Percentiles rank a stretch among this genome's conserved stretches.
These are phyloP conservation scores for Euura lappo DNA, from an alignment of 1,140 invertebrate genomes.

Conservation along the genomic window DNA sequence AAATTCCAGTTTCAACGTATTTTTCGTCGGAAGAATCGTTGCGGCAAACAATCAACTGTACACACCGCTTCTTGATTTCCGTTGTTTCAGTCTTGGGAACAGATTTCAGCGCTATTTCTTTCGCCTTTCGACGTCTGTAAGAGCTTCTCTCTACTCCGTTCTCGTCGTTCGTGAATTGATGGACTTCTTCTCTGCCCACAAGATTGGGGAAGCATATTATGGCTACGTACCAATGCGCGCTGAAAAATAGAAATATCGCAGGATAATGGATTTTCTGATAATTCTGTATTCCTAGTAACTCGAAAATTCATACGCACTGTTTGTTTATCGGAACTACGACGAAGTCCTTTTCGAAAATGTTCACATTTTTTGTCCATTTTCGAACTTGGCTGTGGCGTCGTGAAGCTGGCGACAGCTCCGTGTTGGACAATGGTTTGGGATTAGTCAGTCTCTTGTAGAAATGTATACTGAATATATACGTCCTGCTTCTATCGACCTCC, in stretches of 20 bases:
- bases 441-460: constrained; percentile 95
- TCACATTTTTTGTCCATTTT: constrained; percentile 95
- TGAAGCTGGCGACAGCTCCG: constrained; percentile 75
- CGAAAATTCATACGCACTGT: constrained; percentile 67
- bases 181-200: constrained; percentile 59
- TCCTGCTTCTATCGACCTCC: constrained; percentile 75
- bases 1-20: background rate
- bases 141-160: constrained; percentile 30
- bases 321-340: constrained; percentile 97
- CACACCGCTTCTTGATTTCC: constrained; percentile 30
- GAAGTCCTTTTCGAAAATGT: constrained; percentile 97
- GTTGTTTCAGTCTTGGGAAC: constrained; percentile 73
- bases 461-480: constrained; percentile 95
- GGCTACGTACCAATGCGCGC: constrained; percentile 94
- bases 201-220: constrained; percentile 94
- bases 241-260: constrained; percentile 41
- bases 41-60: no score
- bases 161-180: constrained; percentile 28
- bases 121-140: constrained; percentile 33
- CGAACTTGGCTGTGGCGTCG: constrained; percentile 89
- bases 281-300: background rate
- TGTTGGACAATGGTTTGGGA: constrained; percentile 68
- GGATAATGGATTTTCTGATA: no score
- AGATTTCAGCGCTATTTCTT: constrained; percentile 47
- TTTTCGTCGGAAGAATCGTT: no score